phyloP scores from a whole-genome alignment of 2,113 vertebrate species.

The Cryptoleucopteryx plumbea region DNA sequence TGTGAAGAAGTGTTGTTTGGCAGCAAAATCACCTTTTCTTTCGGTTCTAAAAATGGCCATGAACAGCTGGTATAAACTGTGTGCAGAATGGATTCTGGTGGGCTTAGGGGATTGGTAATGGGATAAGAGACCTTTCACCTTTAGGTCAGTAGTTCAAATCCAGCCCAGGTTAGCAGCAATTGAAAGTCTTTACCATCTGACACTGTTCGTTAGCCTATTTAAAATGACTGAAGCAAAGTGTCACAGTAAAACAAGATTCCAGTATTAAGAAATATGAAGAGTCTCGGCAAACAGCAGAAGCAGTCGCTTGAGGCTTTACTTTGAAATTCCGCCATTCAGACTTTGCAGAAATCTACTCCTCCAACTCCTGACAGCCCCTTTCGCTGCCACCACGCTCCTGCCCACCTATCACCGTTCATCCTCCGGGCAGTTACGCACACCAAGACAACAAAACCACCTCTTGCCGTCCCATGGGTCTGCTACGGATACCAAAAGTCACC shows the following conservation, averaged over 20 bases:
- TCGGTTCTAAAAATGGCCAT: slow-evolving; percentile 25
- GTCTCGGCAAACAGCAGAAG: neutral
- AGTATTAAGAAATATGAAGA: slow-evolving; percentile 29
- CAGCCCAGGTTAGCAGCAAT: slow-evolving; percentile 63
- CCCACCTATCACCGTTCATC: neutral
- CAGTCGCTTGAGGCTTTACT: neutral
- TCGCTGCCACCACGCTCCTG: neutral
- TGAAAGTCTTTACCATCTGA: slow-evolving; percentile 60
- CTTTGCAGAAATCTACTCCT: neutral
- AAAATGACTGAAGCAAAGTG: slow-evolving; percentile 38
- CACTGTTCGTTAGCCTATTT: slow-evolving; percentile 42
- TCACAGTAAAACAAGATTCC: slow-evolving; percentile 37
- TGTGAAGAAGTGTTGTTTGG: slow-evolving; percentile 55
- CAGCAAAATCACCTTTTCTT: slow-evolving; percentile 63
- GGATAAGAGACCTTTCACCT: slow-evolving; percentile 69
- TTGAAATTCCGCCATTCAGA: neutral
- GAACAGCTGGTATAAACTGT: slow-evolving; percentile 64
- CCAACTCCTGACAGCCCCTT: neutral
- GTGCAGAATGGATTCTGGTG: slow-evolving; percentile 56
- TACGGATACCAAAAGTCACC: neutral
- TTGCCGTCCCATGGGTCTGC: neutral
- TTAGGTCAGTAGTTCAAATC: slow-evolving; percentile 58
- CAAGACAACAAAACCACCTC: neutral
- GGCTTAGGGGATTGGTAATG: slow-evolving; percentile 56
- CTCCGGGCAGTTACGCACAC: neutral